Conservation (phyloP, 64 coral and sea anemone species). For the Montipora sp. region DNA sequence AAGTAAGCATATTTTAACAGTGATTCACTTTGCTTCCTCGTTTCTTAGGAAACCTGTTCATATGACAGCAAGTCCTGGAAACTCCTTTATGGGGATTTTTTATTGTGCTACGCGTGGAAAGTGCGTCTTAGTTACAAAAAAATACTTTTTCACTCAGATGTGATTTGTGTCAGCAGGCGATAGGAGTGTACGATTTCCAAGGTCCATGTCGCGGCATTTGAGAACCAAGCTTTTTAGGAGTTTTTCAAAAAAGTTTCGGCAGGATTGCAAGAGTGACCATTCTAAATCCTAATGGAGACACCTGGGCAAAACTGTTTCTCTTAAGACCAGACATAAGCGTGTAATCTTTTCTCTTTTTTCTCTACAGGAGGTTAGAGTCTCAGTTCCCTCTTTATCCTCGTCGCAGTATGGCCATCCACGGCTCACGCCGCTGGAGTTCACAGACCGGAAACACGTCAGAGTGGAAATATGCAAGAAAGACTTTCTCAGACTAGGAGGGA, state of each 20-base stretch:
- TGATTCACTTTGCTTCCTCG: neutral
- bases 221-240: too few species aligned
- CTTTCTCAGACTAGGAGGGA: constrained; percentile 83
- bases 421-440: constrained; percentile 71
- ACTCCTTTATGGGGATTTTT: too few species aligned
- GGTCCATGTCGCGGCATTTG: too few species aligned
- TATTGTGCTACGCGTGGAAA: too few species aligned
- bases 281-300: too few species aligned
- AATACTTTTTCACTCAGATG: too few species aligned
- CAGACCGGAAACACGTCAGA: constrained; percentile 85
- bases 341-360: neutral
- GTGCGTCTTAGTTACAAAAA: too few species aligned
- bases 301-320: too few species aligned
- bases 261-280: too few species aligned
- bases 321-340: neutral
- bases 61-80: neutral
- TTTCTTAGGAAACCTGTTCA: neutral
- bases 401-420: constrained; percentile 81
- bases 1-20: constrained; percentile 45
- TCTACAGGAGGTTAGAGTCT: constrained; percentile 52
- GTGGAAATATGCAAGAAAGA: constrained; percentile 95
- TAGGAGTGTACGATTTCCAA: too few species aligned
- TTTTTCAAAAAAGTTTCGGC: too few species aligned
- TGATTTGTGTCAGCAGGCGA: too few species aligned
- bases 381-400: constrained; percentile 75